phyloP scores from a whole-genome alignment of 2,888 invertebrate genomes.

The Troides oblongomaculatus region DNA sequence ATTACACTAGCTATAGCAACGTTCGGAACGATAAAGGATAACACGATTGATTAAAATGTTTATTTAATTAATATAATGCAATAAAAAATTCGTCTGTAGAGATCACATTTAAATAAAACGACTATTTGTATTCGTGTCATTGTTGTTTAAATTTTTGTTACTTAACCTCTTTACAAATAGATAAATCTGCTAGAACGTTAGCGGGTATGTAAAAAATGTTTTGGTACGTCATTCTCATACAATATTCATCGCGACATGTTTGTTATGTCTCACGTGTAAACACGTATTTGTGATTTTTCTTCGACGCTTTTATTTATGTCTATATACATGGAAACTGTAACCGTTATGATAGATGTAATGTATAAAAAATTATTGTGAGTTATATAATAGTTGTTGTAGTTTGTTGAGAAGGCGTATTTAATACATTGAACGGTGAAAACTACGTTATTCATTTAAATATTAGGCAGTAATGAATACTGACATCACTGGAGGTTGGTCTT shows the following conservation, averaged over 20 bases:
- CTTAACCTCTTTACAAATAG: slow-evolving; percentile 16
- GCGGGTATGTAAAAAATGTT: slow-evolving; percentile 8
- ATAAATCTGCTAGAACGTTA: slow-evolving; percentile 6
- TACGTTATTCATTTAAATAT: too few relatives aligned
- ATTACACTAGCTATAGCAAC: too few relatives aligned
- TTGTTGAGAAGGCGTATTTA: too few relatives aligned
- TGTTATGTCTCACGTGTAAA: slow-evolving; percentile 19
- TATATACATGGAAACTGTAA: slow-evolving; percentile 13
- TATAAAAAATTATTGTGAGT: slow-evolving; percentile 6
- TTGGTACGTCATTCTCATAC: slow-evolving; percentile 17
- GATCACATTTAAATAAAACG: slow-evolving; percentile 12
- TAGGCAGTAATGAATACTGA: too few relatives aligned
- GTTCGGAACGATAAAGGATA: too few relatives aligned
- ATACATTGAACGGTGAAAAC: too few relatives aligned
- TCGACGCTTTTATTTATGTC: slow-evolving; percentile 21
- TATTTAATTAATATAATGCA: neutral
- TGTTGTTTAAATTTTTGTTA: neutral
- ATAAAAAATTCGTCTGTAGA: neutral
- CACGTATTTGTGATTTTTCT: slow-evolving; percentile 29
- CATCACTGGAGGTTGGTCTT: too few relatives aligned
- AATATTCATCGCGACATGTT: slow-evolving; percentile 21
- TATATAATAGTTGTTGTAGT: neutral
- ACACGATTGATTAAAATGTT: neutral
- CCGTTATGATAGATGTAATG: slow-evolving; percentile 21
- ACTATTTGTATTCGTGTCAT: slow-evolving; percentile 11